Base-by-base conservation (phyloP, 2,113 vertebrate species). In the Gymnocephalus cernua region DNA sequence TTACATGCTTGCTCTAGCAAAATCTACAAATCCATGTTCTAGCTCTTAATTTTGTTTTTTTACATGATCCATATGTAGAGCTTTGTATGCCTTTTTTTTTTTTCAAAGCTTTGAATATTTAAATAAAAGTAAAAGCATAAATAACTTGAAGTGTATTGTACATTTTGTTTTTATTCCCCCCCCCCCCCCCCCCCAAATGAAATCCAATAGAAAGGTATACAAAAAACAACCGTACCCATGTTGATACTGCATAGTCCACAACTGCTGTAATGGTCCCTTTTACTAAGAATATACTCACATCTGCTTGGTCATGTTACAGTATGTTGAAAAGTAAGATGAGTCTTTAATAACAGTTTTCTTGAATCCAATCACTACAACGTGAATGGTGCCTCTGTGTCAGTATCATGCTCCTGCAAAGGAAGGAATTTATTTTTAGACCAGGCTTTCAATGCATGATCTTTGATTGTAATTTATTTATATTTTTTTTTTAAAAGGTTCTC, bases 401-500 rank as follows among this genome's bases (percentile, higher is more conserved):
- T 70, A 19, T 98, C 96, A 0, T 96, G 97, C 41, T 99, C 97
- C 97, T 98, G 86, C 23, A 66, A 27, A 0, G 19, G 12, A 0
- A 67, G 32, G 14, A 2, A 66, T 76, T 6, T 0, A 4, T 0
- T 1, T 44, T 88, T 38, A 79, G 71, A 44, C 0, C 0, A 25
- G 0, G 16, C 18, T n/a, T 41, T 19, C 2, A 45, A 32, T 15
- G 21, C 7, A 21, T 19, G 16, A 35, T 53, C 10, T 23, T 11
- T n/a, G n/a, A n/a, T n/a, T 11, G 7, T 1, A 35, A 1, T 35
- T 35, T 7, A 7, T 35, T 32, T 32, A 0, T 32, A 5, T 32
- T 32, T 32, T 32, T 32, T 32, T 6, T 35, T 35, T n/a, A n/a
- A n/a, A 2, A 51, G 2, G 0, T 4, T 25, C 87, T 85, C 90